A percentile compares a stretch with the other conserved stretches of the same genome.
phyloP scores from a whole-genome alignment of 2,797 vertebrate genomes.

The Anguilla anguilla region DNA sequence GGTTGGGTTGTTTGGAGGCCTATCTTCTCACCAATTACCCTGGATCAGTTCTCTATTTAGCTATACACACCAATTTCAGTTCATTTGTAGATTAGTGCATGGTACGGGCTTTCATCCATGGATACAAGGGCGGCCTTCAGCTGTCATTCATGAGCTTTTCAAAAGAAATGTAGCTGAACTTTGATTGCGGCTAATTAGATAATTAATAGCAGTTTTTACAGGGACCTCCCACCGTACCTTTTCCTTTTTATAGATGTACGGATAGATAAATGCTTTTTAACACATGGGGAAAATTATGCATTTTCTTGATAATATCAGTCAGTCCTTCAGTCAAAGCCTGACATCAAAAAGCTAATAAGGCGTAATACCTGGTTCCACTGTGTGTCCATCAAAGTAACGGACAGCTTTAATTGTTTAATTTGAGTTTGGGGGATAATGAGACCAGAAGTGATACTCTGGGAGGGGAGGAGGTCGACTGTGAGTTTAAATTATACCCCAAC shows the following conservation, averaged over 20 bases:
- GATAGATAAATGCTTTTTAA: conserved; percentile 24
- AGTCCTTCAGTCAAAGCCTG: conserved; percentile 25
- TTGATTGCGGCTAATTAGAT: not conserved
- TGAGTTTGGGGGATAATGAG: conserved; percentile 31
- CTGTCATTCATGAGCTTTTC: not conserved
- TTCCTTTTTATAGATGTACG: not conserved
- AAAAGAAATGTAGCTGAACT: not conserved
- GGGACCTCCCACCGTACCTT: not conserved
- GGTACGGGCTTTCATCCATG: not conserved
- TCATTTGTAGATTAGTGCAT: not conserved
- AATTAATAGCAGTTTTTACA: not conserved
- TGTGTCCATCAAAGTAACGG: conserved; percentile 61
- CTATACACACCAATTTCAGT: not conserved
- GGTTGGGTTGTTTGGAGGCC: too few relatives aligned
- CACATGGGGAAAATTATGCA: not conserved
- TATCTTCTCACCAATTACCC: too few relatives aligned
- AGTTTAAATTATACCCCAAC: conserved; percentile 3
- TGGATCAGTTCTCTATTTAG: not conserved
- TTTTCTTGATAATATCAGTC: conserved; percentile 29
- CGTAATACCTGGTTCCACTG: conserved; percentile 20
- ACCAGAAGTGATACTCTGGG: conserved; percentile 23
- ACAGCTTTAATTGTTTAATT: conserved; percentile 62
- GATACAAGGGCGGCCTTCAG: not conserved
- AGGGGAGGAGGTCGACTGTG: conserved; percentile 13
- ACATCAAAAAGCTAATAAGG: conserved; percentile 25